Evolutionary conservation across 2,113 vertebrate genomes (phyloP).

Genomic region (Plectropomus leopardus): DNA sequence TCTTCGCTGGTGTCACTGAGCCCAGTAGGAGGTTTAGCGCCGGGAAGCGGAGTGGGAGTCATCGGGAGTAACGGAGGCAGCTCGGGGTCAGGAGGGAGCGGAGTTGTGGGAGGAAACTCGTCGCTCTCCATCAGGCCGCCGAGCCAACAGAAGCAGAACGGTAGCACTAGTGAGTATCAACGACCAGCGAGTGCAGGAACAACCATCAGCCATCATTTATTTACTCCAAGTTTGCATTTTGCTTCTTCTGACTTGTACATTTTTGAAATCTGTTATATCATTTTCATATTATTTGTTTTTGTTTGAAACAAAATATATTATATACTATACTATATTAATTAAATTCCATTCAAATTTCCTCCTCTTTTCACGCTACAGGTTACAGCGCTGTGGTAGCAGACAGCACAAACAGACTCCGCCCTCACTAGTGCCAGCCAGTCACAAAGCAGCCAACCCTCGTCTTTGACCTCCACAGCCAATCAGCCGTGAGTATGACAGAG

Average conservation of each 20-base stretch:
- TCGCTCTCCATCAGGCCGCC: constrained; percentile 84
- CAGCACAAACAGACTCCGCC: constrained; percentile 86
- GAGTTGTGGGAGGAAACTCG: constrained; percentile 61
- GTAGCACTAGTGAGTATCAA: constrained; percentile 88
- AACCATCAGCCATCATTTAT: no score
- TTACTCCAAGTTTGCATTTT: no score
- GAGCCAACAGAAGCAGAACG: constrained; percentile 90
- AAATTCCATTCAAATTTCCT: no score
- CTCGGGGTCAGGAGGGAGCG: constrained; percentile 59
- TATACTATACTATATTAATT: no score
- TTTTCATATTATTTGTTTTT: not conserved
- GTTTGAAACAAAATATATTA: no score
- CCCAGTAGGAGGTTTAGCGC: constrained; percentile 62
- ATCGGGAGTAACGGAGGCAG: constrained; percentile 79
- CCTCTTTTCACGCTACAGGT: constrained; percentile 72
- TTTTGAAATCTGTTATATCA: no score
- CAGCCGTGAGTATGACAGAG: constrained; percentile 85
- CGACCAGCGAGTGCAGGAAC: no score
- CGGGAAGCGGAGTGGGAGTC: constrained; percentile 72
- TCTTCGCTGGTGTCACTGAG: constrained; percentile 64
- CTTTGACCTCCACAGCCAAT: constrained; percentile 87
- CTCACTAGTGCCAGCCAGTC: constrained; percentile 87
- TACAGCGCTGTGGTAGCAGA: constrained; percentile 92
- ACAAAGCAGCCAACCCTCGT: constrained; percentile 84
- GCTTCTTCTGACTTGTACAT: no score